Evolutionary conservation across 2,113 vertebrate genomes (phyloP), one percentile per base, ranked within the genome.

Genomic region (Oreochromis spilurus): DNA sequence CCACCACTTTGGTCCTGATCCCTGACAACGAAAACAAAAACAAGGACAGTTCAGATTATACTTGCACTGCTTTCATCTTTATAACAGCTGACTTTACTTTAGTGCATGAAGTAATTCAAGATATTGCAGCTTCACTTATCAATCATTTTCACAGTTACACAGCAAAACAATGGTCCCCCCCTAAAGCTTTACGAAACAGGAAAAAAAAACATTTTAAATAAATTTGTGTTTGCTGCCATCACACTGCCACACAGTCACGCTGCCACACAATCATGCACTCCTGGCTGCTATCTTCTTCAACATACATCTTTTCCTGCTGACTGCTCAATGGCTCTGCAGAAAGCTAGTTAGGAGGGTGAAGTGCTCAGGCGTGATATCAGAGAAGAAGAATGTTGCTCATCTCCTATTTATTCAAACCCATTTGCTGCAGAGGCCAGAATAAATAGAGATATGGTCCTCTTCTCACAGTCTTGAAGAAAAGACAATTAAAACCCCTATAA

Each of bases 1-100:
- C 97, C 50, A 99, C 95, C 31, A 97, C 94, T 62, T 88, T 96
- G 79, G 96, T 97, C 86, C 95, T 96, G 93, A 99, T 98, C 57
- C 98, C 98, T 99, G 88, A 72, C 84, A 52, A 85, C 58, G n/a
- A 65, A 53, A 55, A 82, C 4, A 81, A 38, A 84, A 55, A 82
- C 9, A 82, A 13, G 24, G 26, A n/a, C 10, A 52, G 3, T 12
- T 50, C 10, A 7, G 10, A 77, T 31, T 34, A 48, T 26, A 21
- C 10, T 45, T 40, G 2, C 24, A 16, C 7, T 48, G n/a, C 4
- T 72, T 84, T 50, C 5, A 5, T 57, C 17, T 36, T 36, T 10
- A 36, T 21, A 87, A n/a, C 7, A 19, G 5, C 34, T 43, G 26
- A n/a, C 36, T 70, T 40, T n/a, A 75, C 45, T 54, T 81, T 17